Conservation (phyloP, 2,797 vertebrate species). For the Allobates femoralis region DNA sequence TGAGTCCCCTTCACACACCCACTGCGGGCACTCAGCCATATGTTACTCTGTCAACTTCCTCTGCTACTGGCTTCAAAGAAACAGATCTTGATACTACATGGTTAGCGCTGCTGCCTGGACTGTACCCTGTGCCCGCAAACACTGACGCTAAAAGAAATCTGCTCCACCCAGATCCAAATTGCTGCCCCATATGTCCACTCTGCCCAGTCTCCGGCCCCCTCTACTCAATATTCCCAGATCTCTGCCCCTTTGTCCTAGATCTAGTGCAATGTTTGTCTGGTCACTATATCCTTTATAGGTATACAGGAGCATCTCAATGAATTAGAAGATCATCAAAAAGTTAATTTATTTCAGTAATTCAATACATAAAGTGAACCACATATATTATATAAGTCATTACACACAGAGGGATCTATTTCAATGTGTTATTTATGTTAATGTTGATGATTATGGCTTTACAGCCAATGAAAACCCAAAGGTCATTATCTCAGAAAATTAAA, state of each 20-base stretch:
- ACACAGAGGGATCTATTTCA: too few species aligned
- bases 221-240: background rate
- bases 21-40: conserved; percentile 15
- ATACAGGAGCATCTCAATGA: too few species aligned
- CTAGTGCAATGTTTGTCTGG: background rate
- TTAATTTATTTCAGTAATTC: too few species aligned
- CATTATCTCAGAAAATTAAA: too few species aligned
- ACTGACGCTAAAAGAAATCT: background rate
- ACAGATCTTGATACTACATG: background rate
- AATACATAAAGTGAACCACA: too few species aligned
- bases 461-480: too few species aligned
- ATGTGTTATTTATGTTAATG: too few species aligned
- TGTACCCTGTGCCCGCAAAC: background rate
- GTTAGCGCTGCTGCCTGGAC: background rate
- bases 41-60: conserved; percentile 24
- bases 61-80: background rate
- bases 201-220: background rate
- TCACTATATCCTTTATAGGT: background rate
- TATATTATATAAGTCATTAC: too few species aligned
- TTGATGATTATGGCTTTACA: too few species aligned
- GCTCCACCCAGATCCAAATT: background rate
- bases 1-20: background rate
- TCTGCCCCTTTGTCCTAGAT: background rate
- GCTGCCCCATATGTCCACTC: background rate
- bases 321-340: too few species aligned